Evolutionary conservation across 2,113 vertebrate genomes (phyloP).

Genomic region (Mesocricetus auratus): DNA sequence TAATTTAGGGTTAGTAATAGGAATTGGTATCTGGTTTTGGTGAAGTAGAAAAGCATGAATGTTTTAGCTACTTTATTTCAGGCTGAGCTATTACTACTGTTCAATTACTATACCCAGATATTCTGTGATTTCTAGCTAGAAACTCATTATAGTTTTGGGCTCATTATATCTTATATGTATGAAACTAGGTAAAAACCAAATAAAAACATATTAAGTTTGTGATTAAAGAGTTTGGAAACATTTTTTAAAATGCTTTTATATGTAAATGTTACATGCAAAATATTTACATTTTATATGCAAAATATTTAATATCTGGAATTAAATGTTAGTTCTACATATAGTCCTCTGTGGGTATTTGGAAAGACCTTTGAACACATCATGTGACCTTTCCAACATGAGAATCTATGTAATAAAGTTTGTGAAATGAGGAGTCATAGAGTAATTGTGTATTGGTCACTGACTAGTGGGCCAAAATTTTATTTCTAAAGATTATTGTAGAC

Average conservation of each 20-base stretch:
- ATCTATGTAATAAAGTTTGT: neutral
- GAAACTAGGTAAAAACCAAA: neutral
- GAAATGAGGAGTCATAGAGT: neutral
- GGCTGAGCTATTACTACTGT: neutral
- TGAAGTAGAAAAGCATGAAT: neutral
- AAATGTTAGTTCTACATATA: neutral
- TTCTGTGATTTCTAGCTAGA: neutral
- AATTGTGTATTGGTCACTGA: neutral
- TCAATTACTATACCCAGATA: neutral
- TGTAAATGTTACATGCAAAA: neutral
- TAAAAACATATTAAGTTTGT: neutral
- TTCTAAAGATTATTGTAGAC: neutral
- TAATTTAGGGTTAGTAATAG: neutral
- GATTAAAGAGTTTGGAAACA: neutral
- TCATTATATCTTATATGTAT: neutral
- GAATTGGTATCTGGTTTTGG: neutral
- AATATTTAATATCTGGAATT: neutral
- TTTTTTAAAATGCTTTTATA: neutral
- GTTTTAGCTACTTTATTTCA: conserved; percentile 28
- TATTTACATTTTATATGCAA: neutral
- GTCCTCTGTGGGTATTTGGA: neutral
- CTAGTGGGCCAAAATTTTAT: neutral
- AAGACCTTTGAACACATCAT: neutral
- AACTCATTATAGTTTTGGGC: neutral
- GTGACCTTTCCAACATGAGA: neutral